Percentiles rank a stretch among this genome's conserved stretches.
phyloP scores from a whole-genome alignment of 2,888 invertebrate genomes.

The Dicycla oo region DNA sequence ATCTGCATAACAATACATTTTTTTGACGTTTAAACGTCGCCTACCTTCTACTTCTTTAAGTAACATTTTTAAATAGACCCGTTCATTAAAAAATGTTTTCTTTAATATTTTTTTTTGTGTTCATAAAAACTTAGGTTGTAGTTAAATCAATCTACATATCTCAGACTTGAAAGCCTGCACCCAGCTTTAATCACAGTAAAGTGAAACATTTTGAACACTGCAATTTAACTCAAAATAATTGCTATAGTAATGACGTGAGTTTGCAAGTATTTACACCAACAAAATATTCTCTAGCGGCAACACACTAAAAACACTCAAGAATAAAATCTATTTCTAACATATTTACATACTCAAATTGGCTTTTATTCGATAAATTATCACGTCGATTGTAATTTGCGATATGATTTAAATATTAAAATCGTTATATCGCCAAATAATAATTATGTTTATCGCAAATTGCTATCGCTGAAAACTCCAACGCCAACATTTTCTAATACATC shows the following conservation, averaged over 20 bases:
- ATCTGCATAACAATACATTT: neutral
- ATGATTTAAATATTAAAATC: conserved; percentile 19
- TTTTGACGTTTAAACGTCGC: too few relatives aligned
- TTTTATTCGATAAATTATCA: conserved; percentile 37
- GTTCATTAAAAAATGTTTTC: too few relatives aligned
- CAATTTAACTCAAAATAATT: conserved; percentile 60
- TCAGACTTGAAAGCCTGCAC: neutral
- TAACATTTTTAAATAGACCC: too few relatives aligned
- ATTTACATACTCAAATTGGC: conserved; percentile 59
- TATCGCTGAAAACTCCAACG: conserved; percentile 20
- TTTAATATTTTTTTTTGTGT: too few relatives aligned
- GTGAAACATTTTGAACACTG: conserved; percentile 66
- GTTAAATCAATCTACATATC: neutral
- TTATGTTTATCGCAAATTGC: conserved; percentile 27
- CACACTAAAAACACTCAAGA: conserved; percentile 52
- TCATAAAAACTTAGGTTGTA: too few relatives aligned
- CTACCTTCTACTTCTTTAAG: too few relatives aligned
- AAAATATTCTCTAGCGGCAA: conserved; percentile 61
- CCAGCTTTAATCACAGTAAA: conserved; percentile 53
- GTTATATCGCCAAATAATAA: neutral
- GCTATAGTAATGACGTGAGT: conserved; percentile 19
- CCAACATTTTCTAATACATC: conserved; percentile 9
- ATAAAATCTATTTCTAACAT: conserved; percentile 37
- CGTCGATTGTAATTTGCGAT: conserved; percentile 22
- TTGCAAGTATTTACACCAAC: conserved; percentile 58